phyloP scores from a whole-genome alignment of 2,888 invertebrate genomes.

The Dynastes maya region DNA sequence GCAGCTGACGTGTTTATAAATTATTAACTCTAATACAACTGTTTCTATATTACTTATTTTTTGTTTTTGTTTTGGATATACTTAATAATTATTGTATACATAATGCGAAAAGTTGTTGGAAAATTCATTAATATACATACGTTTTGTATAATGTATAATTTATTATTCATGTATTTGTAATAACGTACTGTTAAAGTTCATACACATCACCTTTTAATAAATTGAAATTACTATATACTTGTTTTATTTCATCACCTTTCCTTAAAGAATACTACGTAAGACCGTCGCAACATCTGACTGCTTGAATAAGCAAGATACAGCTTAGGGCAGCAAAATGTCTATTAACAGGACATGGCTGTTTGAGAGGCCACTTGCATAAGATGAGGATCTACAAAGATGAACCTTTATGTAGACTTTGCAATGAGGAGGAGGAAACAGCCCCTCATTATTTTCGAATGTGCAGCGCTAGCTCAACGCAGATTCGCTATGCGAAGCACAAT shows the following conservation, averaged over 20 bases:
- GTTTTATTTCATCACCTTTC: not conserved
- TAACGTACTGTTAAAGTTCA: slow-evolving; percentile 26
- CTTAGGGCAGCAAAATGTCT: too few species aligned
- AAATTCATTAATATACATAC: slow-evolving; percentile 23
- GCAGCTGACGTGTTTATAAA: slow-evolving; percentile 32
- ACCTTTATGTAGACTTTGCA: too few species aligned
- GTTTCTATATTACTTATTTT: not conserved
- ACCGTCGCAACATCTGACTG: too few species aligned
- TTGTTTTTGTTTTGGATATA: slow-evolving; percentile 14
- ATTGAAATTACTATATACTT: slow-evolving; percentile 14
- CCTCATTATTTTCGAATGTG: too few species aligned
- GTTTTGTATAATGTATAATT: slow-evolving; percentile 38
- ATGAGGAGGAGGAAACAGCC: too few species aligned
- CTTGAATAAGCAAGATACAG: too few species aligned
- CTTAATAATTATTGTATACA: slow-evolving; percentile 24
- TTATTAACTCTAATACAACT: slow-evolving; percentile 16
- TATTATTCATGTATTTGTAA: slow-evolving; percentile 32
- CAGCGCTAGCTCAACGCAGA: too few species aligned
- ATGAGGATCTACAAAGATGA: too few species aligned
- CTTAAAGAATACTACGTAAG: too few species aligned
- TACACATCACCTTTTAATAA: slow-evolving; percentile 44
- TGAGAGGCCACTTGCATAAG: too few species aligned
- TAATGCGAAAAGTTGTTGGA: not conserved
- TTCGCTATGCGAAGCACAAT: too few species aligned
- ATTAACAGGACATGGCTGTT: too few species aligned